These are phyloP conservation scores for Galaxias olidus DNA, from an alignment of 2,797 vertebrate species.

Conservation along the genomic window DNA sequence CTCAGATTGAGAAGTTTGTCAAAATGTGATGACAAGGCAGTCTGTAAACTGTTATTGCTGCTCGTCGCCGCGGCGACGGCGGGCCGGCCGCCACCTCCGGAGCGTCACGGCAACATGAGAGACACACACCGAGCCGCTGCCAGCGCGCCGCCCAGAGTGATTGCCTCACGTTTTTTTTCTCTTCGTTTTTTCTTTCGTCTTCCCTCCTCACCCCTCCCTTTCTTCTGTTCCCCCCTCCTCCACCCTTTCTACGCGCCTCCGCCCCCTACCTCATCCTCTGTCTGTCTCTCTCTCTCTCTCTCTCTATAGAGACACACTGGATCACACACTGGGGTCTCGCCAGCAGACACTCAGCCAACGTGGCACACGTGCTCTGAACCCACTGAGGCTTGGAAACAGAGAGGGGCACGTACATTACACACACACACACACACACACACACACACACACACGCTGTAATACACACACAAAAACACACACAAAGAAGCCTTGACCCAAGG, in stretches of 20 bases:
- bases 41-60: slow-evolving; percentile 91
- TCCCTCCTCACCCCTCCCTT: slow-evolving; percentile 52
- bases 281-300: slow-evolving; percentile 22
- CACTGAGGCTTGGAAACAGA: too few relatives aligned
- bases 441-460: too few relatives aligned
- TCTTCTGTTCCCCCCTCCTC: slow-evolving; percentile 25
- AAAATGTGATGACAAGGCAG: slow-evolving; percentile 96
- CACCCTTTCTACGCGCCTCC: slow-evolving; percentile 44
- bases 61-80: slow-evolving; percentile 73
- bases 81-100: slow-evolving; percentile 38
- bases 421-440: too few relatives aligned
- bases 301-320: not conserved
- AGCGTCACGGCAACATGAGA: slow-evolving; percentile 75
- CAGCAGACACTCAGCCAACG: too few relatives aligned
- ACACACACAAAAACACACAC: too few relatives aligned
- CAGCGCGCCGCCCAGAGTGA: slow-evolving; percentile 84
- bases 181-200: slow-evolving; percentile 8
- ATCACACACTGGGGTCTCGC: too few relatives aligned
- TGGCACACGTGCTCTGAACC: too few relatives aligned
- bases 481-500: too few relatives aligned
- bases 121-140: slow-evolving; percentile 79
- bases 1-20: slow-evolving; percentile 96
- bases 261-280: not conserved
- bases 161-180: slow-evolving; percentile 82
- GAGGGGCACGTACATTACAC: too few relatives aligned